Evolutionary conservation across 2,888 invertebrate species (phyloP).

Genomic region (Pammene fasciana): DNA sequence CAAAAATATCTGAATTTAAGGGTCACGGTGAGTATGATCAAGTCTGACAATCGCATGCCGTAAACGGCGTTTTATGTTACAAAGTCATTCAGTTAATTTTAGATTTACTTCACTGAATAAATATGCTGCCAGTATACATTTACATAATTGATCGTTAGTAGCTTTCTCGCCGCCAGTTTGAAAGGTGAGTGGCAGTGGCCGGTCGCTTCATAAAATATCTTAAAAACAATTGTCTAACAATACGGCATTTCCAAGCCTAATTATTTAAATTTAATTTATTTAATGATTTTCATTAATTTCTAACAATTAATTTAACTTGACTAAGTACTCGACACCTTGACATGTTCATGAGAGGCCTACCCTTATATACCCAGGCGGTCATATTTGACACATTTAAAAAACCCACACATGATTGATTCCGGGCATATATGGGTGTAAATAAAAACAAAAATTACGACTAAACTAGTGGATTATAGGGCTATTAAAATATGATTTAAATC

Average conservation of each 20-base stretch:
- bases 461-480: background rate
- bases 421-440: background rate
- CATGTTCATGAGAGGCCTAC: slow-evolving; percentile 46
- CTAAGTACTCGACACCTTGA: slow-evolving; percentile 49
- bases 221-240: slow-evolving; percentile 28
- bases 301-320: slow-evolving; percentile 34
- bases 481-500: slow-evolving; percentile 2
- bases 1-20: no score
- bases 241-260: slow-evolving; percentile 13
- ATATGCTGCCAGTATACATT: no score
- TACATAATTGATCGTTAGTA: no score
- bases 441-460: background rate
- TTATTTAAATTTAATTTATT: slow-evolving; percentile 25
- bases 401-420: background rate
- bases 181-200: no score
- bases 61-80: no score
- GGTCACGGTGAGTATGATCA: no score
- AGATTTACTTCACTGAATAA: no score
- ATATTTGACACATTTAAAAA: background rate
- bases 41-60: no score
- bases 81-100: no score
- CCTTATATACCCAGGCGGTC: background rate
- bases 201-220: background rate
- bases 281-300: slow-evolving; percentile 34
- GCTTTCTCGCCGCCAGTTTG: no score